phyloP scores from a whole-genome alignment of 2,797 vertebrate species.

The Darevskia nairensis region DNA sequence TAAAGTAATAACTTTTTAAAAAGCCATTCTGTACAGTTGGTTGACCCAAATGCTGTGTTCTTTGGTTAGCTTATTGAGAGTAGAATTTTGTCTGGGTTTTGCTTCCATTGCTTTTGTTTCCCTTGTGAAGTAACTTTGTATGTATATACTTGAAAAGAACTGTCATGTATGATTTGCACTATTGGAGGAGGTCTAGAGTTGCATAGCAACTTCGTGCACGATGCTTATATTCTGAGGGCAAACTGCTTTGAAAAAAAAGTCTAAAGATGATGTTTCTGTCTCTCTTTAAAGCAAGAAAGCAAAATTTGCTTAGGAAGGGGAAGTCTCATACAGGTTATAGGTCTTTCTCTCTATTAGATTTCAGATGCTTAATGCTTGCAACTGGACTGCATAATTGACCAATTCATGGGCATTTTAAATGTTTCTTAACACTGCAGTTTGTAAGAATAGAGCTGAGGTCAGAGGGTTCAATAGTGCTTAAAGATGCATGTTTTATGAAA shows the following conservation, averaged over 20 bases:
- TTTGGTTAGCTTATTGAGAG: constrained; percentile 77
- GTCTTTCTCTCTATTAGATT: constrained; percentile 81
- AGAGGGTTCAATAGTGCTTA: constrained; percentile 90
- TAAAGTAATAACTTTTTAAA: not conserved
- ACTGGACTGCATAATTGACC: constrained; percentile 83
- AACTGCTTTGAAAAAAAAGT: constrained; percentile 81
- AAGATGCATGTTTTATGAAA: constrained; percentile 86
- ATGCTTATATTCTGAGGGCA: constrained; percentile 80
- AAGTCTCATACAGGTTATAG: constrained; percentile 80
- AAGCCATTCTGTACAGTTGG: constrained; percentile 76
- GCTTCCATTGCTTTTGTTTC: constrained; percentile 52
- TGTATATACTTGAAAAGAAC: constrained; percentile 85
- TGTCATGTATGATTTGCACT: constrained; percentile 91
- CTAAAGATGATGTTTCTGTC: constrained; percentile 78
- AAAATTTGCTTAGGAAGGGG: constrained; percentile 76
- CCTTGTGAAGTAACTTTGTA: constrained; percentile 76
- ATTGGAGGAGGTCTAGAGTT: constrained; percentile 81
- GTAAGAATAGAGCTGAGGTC: constrained; percentile 82
- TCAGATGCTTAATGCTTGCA: constrained; percentile 83
- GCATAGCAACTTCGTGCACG: constrained; percentile 75
- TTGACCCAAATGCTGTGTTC: constrained; percentile 77
- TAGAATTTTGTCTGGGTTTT: constrained; percentile 68
- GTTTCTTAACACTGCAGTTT: constrained; percentile 86
- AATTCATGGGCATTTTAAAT: constrained; percentile 81
- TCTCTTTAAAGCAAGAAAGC: constrained; percentile 67